Evolutionary conservation across 2,797 vertebrate species (phyloP), one percentile per base, ranked within the genome.

Genomic region (Microtus agrestis): DNA sequence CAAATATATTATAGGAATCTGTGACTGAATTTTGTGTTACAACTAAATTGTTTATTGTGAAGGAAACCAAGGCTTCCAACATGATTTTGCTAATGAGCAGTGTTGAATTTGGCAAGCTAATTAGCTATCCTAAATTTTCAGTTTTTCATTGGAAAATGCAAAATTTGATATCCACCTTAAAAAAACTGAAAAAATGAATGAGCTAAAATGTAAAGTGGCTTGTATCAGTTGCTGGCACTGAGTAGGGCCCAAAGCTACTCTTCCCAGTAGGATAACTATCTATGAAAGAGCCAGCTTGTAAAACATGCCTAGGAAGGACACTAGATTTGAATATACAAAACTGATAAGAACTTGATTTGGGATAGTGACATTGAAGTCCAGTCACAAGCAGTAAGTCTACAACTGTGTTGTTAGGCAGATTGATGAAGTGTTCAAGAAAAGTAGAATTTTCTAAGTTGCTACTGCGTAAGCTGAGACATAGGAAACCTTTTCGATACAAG

Each of bases 121-220:
- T 79, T 79, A 93, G 73, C 34, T 29, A 77, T 85, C 69, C 34
- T 88, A 37, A 84, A 81, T 59, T 89, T 81, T 54, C 54, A 48
- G 19, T 40, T 84, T 95, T 84, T 92, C n/a, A 76, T 71, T 65
- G 71, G 56, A 71, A 89, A 87, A 79, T 76, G 6, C 2, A 59
- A 93, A 91, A 80, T 77, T 51, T 73, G 78, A 71, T 5, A 69
- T 87, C 78, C 43, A 74, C n/a, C 27, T 94, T 85, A 91, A 77
- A 89, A 43, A 43, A 79, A 40, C 37, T 31, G 27, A 87, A 94
- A 78, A 87, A 92, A 67, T 40, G 15, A 81, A 48, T 79, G 71
- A 51, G 12, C 37, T 96, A 48, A 95, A 92, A 82, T 40, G n/a
- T 54, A 15, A 95, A 95, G 69, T 23, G 69, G 43, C 23, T 89